These are phyloP conservation scores for Mamestra brassicae DNA, from an alignment of 2,888 invertebrate genomes.

Conservation along the genomic window DNA sequence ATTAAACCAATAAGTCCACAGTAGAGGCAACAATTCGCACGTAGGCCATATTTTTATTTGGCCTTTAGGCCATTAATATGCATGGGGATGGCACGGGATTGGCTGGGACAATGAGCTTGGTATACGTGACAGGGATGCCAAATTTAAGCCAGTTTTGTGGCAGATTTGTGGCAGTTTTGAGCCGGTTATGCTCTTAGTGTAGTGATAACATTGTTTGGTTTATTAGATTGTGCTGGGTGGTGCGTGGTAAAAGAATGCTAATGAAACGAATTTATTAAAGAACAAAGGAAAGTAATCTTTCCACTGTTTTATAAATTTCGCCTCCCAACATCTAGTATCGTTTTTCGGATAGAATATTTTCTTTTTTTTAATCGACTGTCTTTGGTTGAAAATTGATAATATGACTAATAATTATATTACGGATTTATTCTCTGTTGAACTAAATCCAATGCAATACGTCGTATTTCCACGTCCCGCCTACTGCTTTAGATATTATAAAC, in stretches of 20 bases:
- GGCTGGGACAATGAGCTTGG: slow-evolving; percentile 69
- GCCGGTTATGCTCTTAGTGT: slow-evolving; percentile 21
- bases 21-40: slow-evolving; percentile 59
- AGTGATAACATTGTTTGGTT: slow-evolving; percentile 6
- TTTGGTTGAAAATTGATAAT: not conserved
- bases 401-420: not conserved
- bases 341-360: not conserved
- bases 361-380: too few relatives aligned
- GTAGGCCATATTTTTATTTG: slow-evolving; percentile 73
- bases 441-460: not conserved
- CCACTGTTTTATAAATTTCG: not conserved
- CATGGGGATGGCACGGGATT: slow-evolving; percentile 64
- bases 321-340: not conserved
- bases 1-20: slow-evolving; percentile 52
- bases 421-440: not conserved
- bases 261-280: not conserved
- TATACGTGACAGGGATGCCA: slow-evolving; percentile 69
- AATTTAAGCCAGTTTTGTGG: slow-evolving; percentile 43
- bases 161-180: slow-evolving; percentile 39
- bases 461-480: not conserved
- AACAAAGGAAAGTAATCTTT: not conserved
- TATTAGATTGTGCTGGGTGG: not conserved
- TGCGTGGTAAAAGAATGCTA: not conserved
- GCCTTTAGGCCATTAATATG: slow-evolving; percentile 70
- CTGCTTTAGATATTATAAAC: not conserved